These are phyloP conservation scores for Otus sunia DNA, from an alignment of 2,113 vertebrate genomes.

Conservation along the genomic window DNA sequence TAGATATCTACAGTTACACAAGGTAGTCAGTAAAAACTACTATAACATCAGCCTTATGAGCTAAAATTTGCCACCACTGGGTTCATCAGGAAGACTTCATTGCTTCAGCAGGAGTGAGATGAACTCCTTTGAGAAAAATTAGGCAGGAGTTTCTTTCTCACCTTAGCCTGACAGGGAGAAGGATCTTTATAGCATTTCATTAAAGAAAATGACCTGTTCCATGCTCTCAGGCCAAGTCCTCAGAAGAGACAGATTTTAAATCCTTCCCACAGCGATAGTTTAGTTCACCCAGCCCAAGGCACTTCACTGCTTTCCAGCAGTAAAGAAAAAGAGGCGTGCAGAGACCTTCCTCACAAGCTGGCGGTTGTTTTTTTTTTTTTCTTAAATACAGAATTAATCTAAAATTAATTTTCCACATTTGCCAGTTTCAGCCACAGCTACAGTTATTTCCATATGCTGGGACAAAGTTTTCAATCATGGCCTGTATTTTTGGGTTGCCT, in stretches of 20 bases:
- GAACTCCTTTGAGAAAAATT: background rate
- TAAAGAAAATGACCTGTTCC: background rate
- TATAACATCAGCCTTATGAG: background rate
- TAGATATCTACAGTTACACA: background rate
- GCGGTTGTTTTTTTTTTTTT: background rate
- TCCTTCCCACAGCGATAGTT: background rate
- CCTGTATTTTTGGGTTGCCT: background rate
- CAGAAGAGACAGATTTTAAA: background rate
- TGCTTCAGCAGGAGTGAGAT: background rate
- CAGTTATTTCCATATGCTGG: background rate
- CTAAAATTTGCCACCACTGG: background rate
- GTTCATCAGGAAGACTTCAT: background rate
- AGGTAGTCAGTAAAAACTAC: background rate
- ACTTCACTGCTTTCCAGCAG: background rate
- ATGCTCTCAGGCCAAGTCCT: background rate
- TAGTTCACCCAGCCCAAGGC: background rate
- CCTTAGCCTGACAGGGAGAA: background rate
- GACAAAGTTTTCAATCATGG: background rate
- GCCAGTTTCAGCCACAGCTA: background rate
- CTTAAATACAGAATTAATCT: background rate
- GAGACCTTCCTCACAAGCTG: background rate
- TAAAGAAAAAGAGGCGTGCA: background rate
- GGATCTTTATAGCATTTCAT: background rate
- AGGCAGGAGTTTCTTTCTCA: background rate
- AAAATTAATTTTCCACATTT: background rate